Evolutionary conservation across 1,140 invertebrate genomes (phyloP).

Genomic region (Uloborus diversus): DNA sequence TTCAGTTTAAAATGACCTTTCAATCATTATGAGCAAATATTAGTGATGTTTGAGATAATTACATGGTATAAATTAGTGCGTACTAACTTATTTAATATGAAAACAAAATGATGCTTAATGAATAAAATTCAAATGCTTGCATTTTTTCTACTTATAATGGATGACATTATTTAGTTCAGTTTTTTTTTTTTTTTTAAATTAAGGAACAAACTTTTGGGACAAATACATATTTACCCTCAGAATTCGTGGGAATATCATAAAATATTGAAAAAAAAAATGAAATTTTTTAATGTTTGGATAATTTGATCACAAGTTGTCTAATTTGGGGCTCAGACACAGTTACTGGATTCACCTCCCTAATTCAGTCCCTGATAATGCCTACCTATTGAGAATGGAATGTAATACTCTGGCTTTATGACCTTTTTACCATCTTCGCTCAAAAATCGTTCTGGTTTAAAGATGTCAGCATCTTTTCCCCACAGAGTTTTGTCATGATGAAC

Average conservation of each 20-base stretch:
- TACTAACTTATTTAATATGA: too few species aligned
- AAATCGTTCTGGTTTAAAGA: conserved; percentile 76
- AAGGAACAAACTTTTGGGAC: not conserved
- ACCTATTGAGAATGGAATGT: conserved; percentile 62
- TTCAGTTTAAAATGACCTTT: too few species aligned
- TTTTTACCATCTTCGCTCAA: conserved; percentile 59
- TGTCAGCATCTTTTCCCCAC: conserved; percentile 75
- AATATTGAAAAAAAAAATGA: not conserved
- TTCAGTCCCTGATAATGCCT: not conserved
- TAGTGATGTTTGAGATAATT: too few species aligned
- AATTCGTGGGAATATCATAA: not conserved
- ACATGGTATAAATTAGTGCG: too few species aligned
- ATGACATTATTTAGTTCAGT: not conserved
- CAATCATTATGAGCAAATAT: too few species aligned
- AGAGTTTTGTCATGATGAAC: conserved; percentile 74
- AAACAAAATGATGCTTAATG: too few species aligned
- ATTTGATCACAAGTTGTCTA: too few species aligned
- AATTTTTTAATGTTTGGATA: not conserved
- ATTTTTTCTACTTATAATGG: not conserved
- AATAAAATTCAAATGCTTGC: too few species aligned
- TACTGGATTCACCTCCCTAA: too few species aligned
- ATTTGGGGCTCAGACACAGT: too few species aligned
- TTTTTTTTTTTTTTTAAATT: not conserved
- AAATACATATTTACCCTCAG: too few species aligned
- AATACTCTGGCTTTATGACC: conserved; percentile 52